These are phyloP conservation scores for Eilema sororculum DNA, from an alignment of 2,888 invertebrate genomes.

Conservation along the genomic window DNA sequence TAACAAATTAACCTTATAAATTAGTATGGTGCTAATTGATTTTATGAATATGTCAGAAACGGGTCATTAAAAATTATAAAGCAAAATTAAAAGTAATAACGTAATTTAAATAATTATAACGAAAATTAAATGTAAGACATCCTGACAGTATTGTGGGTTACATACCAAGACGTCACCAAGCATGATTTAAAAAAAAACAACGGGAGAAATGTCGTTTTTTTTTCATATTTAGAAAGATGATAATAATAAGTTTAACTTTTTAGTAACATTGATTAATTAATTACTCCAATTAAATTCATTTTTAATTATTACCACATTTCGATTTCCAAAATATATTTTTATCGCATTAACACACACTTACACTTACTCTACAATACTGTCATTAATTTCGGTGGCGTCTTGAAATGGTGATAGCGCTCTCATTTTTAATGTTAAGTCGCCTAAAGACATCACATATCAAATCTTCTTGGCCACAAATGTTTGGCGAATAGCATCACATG, in stretches of 20 bases:
- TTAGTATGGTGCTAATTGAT: slow-evolving; percentile 12
- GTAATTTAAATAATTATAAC: not conserved
- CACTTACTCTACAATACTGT: slow-evolving; percentile 26
- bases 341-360: not conserved
- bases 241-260: not conserved
- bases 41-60: not conserved
- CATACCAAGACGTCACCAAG: not conserved
- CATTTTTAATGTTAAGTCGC: not conserved
- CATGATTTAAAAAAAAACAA: not conserved
- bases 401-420: not conserved
- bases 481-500: not conserved
- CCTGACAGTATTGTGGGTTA: not conserved
- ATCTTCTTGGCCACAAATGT: not conserved
- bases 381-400: slow-evolving; percentile 21
- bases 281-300: not conserved
- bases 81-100: not conserved
- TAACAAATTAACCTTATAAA: not conserved
- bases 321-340: not conserved
- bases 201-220: not conserved
- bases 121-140: not conserved
- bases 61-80: not conserved
- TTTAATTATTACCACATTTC: not conserved
- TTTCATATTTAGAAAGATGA: not conserved
- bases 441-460: slow-evolving; percentile 5
- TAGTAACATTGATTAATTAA: not conserved